Percentiles rank a stretch among this genome's conserved stretches.
phyloP scores from a whole-genome alignment of 2,888 invertebrate species.

The Tanypteryx hageni region DNA sequence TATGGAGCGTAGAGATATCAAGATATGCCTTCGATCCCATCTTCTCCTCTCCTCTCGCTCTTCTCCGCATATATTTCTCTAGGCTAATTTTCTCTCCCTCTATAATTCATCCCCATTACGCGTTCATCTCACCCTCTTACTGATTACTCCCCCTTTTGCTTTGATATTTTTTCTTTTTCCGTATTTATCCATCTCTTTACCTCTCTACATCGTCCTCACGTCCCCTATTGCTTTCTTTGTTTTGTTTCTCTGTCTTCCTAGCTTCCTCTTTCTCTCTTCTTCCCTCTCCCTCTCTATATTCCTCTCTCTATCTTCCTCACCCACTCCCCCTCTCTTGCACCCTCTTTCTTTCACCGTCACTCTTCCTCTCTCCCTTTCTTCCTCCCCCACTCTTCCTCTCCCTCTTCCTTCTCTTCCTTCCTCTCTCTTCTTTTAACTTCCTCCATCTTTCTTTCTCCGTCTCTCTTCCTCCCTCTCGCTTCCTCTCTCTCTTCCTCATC shows the following conservation, averaged over 20 bases:
- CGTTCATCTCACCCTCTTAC: background rate
- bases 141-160: background rate
- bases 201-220: no score
- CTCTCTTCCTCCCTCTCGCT: background rate
- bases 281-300: background rate
- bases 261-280: background rate
- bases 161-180: background rate
- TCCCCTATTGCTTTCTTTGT: no score
- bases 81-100: background rate
- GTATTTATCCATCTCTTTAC: background rate
- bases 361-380: background rate
- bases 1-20: no score
- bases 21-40: background rate
- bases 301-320: background rate
- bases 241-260: background rate
- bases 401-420: background rate
- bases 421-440: background rate
- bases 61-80: background rate
- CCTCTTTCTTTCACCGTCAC: background rate
- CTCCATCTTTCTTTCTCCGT: background rate
- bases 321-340: background rate
- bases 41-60: background rate
- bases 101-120: background rate
- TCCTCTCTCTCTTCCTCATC: background rate
- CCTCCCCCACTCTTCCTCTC: background rate